Evolutionary conservation across 2,888 invertebrate species (phyloP).

Genomic region (Chrysomela aeneicollis): DNA sequence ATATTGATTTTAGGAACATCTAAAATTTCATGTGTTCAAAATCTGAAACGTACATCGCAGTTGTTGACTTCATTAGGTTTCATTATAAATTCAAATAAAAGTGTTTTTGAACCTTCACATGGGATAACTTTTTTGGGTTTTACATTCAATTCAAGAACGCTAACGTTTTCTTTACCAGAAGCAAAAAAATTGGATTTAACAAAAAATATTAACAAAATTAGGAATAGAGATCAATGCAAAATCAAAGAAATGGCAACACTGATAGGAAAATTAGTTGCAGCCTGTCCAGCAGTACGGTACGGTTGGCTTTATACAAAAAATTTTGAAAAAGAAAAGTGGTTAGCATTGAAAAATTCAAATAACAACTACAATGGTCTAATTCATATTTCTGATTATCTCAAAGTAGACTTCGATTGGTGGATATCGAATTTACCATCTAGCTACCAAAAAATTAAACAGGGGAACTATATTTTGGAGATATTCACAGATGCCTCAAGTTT

Average conservation of each 20-base stretch:
- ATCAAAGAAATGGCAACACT: conserved; percentile 16
- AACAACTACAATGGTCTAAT: conserved; percentile 17
- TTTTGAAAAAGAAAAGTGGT: conserved; percentile 23
- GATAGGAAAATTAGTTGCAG: conserved; percentile 28
- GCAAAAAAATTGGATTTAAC: too few relatives aligned
- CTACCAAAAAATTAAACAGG: conserved; percentile 32
- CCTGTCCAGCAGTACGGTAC: conserved; percentile 40
- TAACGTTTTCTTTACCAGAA: conserved; percentile 11
- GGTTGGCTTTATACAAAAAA: conserved; percentile 26
- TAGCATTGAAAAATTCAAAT: conserved; percentile 7
- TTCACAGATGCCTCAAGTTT: too few relatives aligned
- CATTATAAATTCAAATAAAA: conserved; percentile 26
- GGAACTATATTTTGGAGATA: not conserved
- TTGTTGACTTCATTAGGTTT: conserved; percentile 28
- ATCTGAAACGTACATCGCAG: not conserved
- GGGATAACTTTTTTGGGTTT: too few relatives aligned
- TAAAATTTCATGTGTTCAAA: not conserved
- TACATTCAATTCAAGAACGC: conserved; percentile 15
- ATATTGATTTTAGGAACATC: conserved; percentile 4
- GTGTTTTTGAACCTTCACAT: too few relatives aligned
- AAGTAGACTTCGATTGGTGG: conserved; percentile 20
- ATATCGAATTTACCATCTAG: conserved; percentile 12
- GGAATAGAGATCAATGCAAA: conserved; percentile 6
- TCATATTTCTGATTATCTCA: conserved; percentile 12
- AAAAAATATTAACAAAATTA: conserved; percentile 11